Evolutionary conservation across 2,888 invertebrate species (phyloP), one percentile per base, ranked within the genome.

Genomic region (Gymnoscelis rufifasciata): DNA sequence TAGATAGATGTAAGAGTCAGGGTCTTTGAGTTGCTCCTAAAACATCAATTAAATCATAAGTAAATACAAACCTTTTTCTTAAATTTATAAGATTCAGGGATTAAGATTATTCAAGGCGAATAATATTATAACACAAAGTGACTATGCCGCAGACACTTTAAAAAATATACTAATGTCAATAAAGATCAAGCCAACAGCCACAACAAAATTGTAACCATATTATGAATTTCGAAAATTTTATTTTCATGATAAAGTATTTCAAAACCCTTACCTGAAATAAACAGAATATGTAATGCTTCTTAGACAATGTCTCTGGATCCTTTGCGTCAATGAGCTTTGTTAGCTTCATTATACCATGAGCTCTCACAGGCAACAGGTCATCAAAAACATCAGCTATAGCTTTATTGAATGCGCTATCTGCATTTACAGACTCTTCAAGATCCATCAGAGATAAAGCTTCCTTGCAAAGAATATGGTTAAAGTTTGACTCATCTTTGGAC

Each of bases 1-100:
- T 51, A 97, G 77, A 72, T 96, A 97, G 46, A 97, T 88, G 69
- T 95, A 97, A 0, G 96, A 93, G 69, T 97, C 97, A 7, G 91
- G 80, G 61, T 96, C 90, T 67, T 91, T 92, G 0, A 97, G 72
- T 78, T 93, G 92, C 75, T 94, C 92, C 91, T 93, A 60, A 30
- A 7, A 27, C 23, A 31, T 24, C 11, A 13, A 27, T 5, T 19
- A 19, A 19, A 19, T 19, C n/a, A n/a, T n/a, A n/a, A n/a, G n/a
- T n/a, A n/a, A n/a, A n/a, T n/a, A n/a, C n/a, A n/a, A n/a, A n/a
- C n/a, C n/a, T n/a, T n/a, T n/a, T n/a, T n/a, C n/a, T n/a, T n/a
- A n/a, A n/a, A n/a, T n/a, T n/a, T n/a, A n/a, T n/a, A n/a, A n/a
- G n/a, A n/a, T n/a, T n/a, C n/a, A n/a, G n/a, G n/a, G n/a, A n/a